Base-by-base conservation (phyloP, 2,113 vertebrate species). In the Chlorodrepanis virens region DNA sequence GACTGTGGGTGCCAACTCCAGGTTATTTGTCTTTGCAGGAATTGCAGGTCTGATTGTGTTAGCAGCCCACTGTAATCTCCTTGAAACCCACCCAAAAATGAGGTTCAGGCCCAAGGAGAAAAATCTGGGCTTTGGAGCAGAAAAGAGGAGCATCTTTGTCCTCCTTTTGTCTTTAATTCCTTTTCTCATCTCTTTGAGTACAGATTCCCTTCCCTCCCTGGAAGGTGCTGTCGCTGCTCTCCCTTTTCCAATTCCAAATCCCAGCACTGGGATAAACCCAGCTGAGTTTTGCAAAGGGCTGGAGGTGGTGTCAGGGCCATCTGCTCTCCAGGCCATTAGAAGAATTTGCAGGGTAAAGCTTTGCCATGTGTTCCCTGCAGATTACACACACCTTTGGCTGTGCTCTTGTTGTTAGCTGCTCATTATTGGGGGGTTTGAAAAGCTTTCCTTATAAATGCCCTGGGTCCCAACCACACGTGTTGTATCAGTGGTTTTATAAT, bases 321-420 rank as follows among this genome's bases (percentile, higher is more conserved):
- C 94, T 91, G 85, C 87, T 96, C 86, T 50, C 27, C 83, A 95
- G 94, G 87, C 95, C 90, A 52, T 77, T 81, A 65, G 6, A 87
- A 53, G 96, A 86, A 92, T 96, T 86, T 76, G 71, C 87, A 71
- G 82, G 4, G 45, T 83, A 92, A 96, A 96, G 90, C 85, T 95
- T 94, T 87, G 90, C 94, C 92, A 92, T 96, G 90, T 96, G 94
- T 96, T 95, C 88, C 64, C 87, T 17, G 79, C 82, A 83, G 89
- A 89, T 93, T 92, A 91, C 83, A 93, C 61, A 89, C 88, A 96
- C 92, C 94, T 93, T 96, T 94, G 91, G 80, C 92, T 92, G 85
- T 12, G 91, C 89, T 96, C 94, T 93, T 49, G 80, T 88, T 90
- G 89, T 96, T 96, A 89, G 90, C 87, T 95, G 91, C 95, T 96